A percentile compares a stretch with the other conserved stretches of the same genome.
phyloP scores from a whole-genome alignment of 92 coral and sea anemone genomes.

The Meandrina meandrites region DNA sequence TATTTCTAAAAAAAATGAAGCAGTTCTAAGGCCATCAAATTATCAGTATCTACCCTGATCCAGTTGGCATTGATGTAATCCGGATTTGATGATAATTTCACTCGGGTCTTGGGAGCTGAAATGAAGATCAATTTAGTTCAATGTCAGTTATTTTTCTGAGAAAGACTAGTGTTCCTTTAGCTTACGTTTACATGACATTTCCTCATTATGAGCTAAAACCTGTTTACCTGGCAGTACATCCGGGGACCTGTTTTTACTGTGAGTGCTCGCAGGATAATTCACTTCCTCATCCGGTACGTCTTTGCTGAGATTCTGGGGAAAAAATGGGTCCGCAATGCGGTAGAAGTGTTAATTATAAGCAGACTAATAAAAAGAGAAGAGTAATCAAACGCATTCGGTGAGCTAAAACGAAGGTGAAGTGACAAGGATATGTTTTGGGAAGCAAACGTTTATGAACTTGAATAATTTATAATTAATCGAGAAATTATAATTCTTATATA shows the following conservation, averaged over 20 bases:
- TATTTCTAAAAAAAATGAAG: background rate
- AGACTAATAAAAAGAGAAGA: background rate
- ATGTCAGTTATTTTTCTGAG: background rate
- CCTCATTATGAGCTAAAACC: background rate
- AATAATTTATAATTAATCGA: too few relatives aligned
- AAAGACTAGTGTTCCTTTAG: background rate
- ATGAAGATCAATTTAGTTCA: background rate
- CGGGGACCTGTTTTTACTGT: conserved; percentile 83
- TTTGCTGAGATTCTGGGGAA: conserved; percentile 77
- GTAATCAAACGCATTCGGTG: too few relatives aligned
- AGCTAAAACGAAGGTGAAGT: too few relatives aligned
- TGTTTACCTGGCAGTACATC: conserved; percentile 88
- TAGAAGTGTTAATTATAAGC: background rate
- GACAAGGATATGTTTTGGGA: too few relatives aligned
- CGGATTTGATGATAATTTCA: conserved; percentile 72
- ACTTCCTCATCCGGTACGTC: conserved; percentile 72
- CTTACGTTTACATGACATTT: background rate
- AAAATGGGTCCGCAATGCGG: conserved; percentile 4
- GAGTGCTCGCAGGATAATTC: conserved; percentile 71
- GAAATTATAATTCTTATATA: too few relatives aligned
- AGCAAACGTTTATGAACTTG: too few relatives aligned
- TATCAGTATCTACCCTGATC: conserved; percentile 60
- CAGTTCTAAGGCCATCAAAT: too few relatives aligned
- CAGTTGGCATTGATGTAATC: conserved; percentile 96
- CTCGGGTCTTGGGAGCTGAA: conserved; percentile 86